These are phyloP conservation scores for Micrastur ruficollis DNA, from an alignment of 2,797 vertebrate species.

Conservation along the genomic window DNA sequence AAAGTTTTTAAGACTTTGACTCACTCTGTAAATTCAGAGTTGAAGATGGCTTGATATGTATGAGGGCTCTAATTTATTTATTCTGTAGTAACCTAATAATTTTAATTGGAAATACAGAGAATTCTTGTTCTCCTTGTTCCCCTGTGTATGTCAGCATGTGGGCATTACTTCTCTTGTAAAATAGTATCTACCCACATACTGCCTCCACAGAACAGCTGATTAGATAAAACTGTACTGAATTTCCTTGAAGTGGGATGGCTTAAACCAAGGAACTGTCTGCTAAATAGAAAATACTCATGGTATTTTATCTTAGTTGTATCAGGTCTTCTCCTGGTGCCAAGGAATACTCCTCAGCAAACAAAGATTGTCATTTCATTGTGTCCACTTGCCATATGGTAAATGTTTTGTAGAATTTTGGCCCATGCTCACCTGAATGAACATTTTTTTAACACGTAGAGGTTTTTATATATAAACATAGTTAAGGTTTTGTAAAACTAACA, in stretches of 20 bases:
- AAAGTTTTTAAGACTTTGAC: not conserved
- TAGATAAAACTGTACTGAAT: conserved; percentile 27
- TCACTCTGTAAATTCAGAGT: not conserved
- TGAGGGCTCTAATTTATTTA: not conserved
- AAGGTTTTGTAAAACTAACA: conserved; percentile 58
- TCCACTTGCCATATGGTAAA: not conserved
- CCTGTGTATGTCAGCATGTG: conserved; percentile 35
- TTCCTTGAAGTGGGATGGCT: conserved; percentile 52
- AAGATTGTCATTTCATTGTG: not conserved
- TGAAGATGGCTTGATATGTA: not conserved
- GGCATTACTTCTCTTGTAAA: conserved; percentile 27
- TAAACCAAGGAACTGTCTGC: conserved; percentile 40
- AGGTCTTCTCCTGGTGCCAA: not conserved
- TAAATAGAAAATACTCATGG: conserved; percentile 18
- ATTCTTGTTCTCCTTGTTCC: not conserved
- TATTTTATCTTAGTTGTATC: not conserved
- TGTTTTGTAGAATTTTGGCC: not conserved
- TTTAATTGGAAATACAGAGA: conserved; percentile 1
- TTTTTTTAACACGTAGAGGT: not conserved
- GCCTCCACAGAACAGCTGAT: conserved; percentile 47
- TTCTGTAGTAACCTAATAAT: not conserved
- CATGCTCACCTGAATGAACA: not conserved
- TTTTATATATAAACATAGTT: conserved; percentile 9
- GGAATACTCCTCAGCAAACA: not conserved
- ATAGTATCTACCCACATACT: conserved; percentile 16